Percentiles rank a stretch among this genome's conserved stretches.
phyloP scores from a whole-genome alignment of 1,140 invertebrate species.

The Diorhabda elongata region DNA sequence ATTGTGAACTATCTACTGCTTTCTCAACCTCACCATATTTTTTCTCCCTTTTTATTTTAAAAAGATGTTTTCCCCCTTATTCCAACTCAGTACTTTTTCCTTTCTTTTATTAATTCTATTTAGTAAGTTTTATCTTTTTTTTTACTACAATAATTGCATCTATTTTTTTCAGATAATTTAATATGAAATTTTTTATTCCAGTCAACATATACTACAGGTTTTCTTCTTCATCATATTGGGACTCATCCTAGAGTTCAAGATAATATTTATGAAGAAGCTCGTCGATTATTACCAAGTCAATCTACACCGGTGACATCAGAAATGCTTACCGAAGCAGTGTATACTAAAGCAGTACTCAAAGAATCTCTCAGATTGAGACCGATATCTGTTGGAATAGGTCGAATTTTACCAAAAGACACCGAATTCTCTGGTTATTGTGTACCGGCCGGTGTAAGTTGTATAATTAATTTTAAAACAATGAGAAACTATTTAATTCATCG shows the following conservation, averaged over 20 bases:
- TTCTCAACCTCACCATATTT: no score
- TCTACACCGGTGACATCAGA: conserved; percentile 55
- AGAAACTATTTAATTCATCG: conserved; percentile 37
- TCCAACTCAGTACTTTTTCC: no score
- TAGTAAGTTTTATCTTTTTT: no score
- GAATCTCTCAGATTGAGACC: conserved; percentile 82
- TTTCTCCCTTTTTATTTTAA: no score
- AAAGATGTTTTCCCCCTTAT: no score
- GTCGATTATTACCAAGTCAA: conserved; percentile 51
- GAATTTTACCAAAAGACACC: conserved; percentile 71
- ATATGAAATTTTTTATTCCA: conserved; percentile 49
- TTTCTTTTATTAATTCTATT: no score
- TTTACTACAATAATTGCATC: no score
- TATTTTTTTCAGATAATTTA: no score
- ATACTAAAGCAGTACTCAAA: conserved; percentile 76
- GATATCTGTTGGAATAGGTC: conserved; percentile 74
- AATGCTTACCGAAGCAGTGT: conserved; percentile 60
- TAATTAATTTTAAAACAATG: not conserved
- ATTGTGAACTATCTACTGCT: no score
- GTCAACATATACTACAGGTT: conserved; percentile 77
- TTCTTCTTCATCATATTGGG: conserved; percentile 77
- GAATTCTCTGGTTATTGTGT: conserved; percentile 78
- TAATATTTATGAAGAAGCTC: conserved; percentile 64
- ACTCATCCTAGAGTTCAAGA: conserved; percentile 70
- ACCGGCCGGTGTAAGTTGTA: conserved; percentile 71